A percentile compares a stretch with the other conserved stretches of the same genome.
These are phyloP conservation scores for Sarcophaga subvicina DNA, from an alignment of 2,888 invertebrate genomes.

Conservation along the genomic window DNA sequence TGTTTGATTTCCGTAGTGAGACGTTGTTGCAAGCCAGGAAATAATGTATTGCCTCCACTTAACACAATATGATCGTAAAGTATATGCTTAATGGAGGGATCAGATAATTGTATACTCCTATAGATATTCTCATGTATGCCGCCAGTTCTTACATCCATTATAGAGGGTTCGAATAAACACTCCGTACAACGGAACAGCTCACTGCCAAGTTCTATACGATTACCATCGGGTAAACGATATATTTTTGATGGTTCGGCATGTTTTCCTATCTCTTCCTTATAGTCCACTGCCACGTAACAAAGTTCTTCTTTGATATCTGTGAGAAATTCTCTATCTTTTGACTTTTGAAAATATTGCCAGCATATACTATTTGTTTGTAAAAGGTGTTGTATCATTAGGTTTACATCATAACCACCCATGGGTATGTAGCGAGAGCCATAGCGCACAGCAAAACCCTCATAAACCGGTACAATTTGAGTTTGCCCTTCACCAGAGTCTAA, in stretches of 20 bases:
- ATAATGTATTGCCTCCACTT: conserved; percentile 51
- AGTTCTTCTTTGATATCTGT: conserved; percentile 28
- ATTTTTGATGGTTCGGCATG: background rate
- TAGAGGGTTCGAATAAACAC: conserved; percentile 29
- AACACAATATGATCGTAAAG: conserved; percentile 44
- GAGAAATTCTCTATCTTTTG: background rate
- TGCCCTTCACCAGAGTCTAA: conserved; percentile 49
- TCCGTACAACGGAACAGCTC: conserved; percentile 36
- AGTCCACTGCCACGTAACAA: conserved; percentile 32
- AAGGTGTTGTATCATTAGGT: conserved; percentile 27
- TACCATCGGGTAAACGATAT: conserved; percentile 46
- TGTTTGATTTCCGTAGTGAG: conserved; percentile 15
- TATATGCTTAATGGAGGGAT: conserved; percentile 18
- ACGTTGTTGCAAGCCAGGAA: conserved; percentile 30
- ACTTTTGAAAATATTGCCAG: conserved; percentile 8
- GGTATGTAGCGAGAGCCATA: conserved; percentile 21
- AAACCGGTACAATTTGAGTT: conserved; percentile 46
- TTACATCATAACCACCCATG: conserved; percentile 37
- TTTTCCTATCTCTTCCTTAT: background rate
- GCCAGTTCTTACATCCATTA: conserved; percentile 39
- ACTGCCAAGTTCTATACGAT: background rate
- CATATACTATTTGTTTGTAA: background rate
- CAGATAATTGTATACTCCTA: conserved; percentile 36
- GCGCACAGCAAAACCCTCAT: conserved; percentile 26
- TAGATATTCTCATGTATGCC: conserved; percentile 49